Conservation (phyloP, 2,113 vertebrate species). For the Halcyon malimbica region DNA sequence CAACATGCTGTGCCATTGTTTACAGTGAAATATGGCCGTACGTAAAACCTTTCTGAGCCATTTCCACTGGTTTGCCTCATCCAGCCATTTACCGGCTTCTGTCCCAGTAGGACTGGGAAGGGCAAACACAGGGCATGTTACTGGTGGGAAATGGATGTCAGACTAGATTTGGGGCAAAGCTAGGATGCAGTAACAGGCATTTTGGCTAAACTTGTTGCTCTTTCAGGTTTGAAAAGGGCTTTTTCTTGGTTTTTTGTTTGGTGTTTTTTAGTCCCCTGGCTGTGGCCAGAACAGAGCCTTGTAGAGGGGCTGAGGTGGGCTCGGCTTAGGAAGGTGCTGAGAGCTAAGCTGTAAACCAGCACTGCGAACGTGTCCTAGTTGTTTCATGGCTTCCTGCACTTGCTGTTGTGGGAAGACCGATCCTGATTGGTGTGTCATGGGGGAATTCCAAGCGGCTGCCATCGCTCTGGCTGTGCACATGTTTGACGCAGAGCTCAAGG, state of each 20-base stretch:
- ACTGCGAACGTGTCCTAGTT: fast-evolving
- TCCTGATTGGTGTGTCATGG: fast-evolving
- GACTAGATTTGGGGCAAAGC: not conserved
- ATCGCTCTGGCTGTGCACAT: fast-evolving
- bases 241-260: not conserved
- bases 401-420: too few species aligned
- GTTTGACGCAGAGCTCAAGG: not conserved
- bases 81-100: not conserved
- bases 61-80: not conserved
- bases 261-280: not conserved
- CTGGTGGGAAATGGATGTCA: fast-evolving
- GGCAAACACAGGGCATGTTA: fast-evolving
- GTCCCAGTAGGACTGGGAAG: not conserved
- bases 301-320: not conserved
- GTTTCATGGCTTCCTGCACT: fast-evolving
- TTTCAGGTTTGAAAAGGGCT: not conserved
- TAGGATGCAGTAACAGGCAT: fast-evolving
- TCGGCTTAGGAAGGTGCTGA: too few species aligned
- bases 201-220: too few species aligned
- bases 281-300: not conserved
- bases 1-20: fast-evolving
- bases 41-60: fast-evolving
- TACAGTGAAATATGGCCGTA: fast-evolving
- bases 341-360: fast-evolving
- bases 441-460: fast-evolving